Conservation (phyloP, 2,888 invertebrate genomes). For the Eristalinus sepulchralis region DNA sequence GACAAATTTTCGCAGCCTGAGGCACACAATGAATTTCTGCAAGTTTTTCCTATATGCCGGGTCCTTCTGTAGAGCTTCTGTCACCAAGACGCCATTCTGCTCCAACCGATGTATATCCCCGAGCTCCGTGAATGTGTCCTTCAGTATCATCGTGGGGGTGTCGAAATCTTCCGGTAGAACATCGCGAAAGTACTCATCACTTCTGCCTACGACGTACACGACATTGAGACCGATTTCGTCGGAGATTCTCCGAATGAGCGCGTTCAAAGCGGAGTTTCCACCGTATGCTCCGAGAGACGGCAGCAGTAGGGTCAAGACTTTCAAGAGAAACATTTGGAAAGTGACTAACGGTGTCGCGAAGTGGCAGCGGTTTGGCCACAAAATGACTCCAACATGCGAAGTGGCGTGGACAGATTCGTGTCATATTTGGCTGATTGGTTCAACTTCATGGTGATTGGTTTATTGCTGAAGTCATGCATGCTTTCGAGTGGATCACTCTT, state of each 20-base stretch:
- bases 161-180: slow-evolving; percentile 1
- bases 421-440: not conserved
- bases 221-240: not conserved
- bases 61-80: not conserved
- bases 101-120: not conserved
- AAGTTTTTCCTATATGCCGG: not conserved
- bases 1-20: slow-evolving; percentile 1
- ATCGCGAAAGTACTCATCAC: not conserved
- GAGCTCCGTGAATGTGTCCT: not conserved
- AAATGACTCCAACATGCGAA: not conserved
- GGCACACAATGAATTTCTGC: not conserved
- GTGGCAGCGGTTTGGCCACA: not conserved
- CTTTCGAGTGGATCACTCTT: not conserved
- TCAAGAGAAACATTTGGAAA: slow-evolving; percentile 17
- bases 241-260: slow-evolving; percentile 14
- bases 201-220: slow-evolving; percentile 18
- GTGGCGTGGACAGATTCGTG: not conserved
- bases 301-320: slow-evolving; percentile 4
- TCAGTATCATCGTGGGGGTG: slow-evolving; percentile 12
- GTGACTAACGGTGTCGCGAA: not conserved
- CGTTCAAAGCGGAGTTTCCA: not conserved
- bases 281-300: not conserved
- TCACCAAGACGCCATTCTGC: not conserved
- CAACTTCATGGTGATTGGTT: not conserved
- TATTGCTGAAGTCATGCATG: not conserved